These are phyloP conservation scores for Tribolium freemani DNA, from an alignment of 2,888 invertebrate species.

Conservation along the genomic window DNA sequence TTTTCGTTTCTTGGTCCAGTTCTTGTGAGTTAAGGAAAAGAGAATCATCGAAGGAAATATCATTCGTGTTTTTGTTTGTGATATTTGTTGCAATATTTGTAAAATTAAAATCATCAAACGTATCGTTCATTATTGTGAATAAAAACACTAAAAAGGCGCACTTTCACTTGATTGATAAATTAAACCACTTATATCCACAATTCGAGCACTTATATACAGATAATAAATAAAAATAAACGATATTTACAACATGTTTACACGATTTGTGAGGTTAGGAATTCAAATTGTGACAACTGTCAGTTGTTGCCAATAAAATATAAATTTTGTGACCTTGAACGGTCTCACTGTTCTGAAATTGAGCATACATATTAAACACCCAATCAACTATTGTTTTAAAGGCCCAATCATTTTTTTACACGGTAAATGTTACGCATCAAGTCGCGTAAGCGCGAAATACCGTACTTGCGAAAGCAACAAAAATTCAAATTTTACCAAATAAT, in stretches of 20 bases:
- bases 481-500: no score
- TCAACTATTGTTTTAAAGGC: no score
- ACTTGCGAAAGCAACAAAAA: no score
- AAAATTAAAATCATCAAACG: constrained; percentile 58
- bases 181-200: not conserved
- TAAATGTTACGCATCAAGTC: no score
- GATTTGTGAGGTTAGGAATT: not conserved
- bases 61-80: constrained; percentile 38
- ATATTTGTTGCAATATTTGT: constrained; percentile 36
- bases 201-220: constrained; percentile 1
- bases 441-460: no score
- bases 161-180: not conserved
- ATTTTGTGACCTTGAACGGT: no score
- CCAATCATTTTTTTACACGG: no score
- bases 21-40: constrained; percentile 50
- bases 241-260: not conserved
- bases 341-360: no score
- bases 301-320: not conserved
- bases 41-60: constrained; percentile 59
- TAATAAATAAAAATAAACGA: not conserved
- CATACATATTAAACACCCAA: no score
- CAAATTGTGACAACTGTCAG: not conserved
- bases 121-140: constrained; percentile 52
- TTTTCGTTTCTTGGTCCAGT: constrained; percentile 5
- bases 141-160: not conserved